Percentiles rank a stretch among this genome's conserved stretches.
Evolutionary conservation across 2,797 vertebrate genomes (phyloP).

Genomic region (Geotrypetes seraphini): DNA sequence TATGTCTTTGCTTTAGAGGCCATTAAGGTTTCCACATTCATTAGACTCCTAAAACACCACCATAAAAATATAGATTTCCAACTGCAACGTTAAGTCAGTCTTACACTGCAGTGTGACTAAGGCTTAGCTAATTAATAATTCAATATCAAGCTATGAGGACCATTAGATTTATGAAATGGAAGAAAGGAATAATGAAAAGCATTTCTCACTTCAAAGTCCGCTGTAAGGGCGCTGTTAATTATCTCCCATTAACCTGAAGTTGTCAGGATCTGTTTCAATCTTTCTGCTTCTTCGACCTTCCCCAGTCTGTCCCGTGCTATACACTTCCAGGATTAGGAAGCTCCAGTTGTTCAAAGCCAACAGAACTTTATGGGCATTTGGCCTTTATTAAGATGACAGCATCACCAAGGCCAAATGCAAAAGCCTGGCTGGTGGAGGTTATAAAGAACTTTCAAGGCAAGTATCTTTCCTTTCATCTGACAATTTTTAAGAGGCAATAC

Average conservation of each 20-base stretch:
- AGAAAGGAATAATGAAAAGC: conserved; percentile 6
- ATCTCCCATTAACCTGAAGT: conserved; percentile 25
- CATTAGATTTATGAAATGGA: conserved; percentile 6
- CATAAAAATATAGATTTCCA: no score
- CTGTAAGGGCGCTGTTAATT: conserved; percentile 27
- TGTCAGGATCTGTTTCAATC: conserved; percentile 33
- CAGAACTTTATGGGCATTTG: conserved; percentile 40
- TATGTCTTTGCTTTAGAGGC: no score
- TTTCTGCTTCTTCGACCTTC: conserved; percentile 30
- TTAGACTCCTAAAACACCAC: no score
- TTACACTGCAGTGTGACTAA: no score
- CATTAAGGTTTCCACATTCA: no score
- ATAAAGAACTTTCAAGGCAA: conserved; percentile 42
- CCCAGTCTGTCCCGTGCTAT: conserved; percentile 22
- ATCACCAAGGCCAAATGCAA: conserved; percentile 41
- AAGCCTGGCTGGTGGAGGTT: conserved; percentile 27
- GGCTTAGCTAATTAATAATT: conserved; percentile 11
- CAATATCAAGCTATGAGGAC: conserved; percentile 15
- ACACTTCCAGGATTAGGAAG: conserved; percentile 30
- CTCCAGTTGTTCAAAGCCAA: conserved; percentile 27
- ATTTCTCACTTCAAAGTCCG: no score
- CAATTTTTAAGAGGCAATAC: conserved; percentile 32
- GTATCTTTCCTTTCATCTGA: conserved; percentile 43
- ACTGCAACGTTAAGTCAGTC: no score
- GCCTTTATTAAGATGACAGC: conserved; percentile 42